These are phyloP conservation scores for Calameuta filiformis DNA, from an alignment of 2,888 invertebrate genomes.

Conservation along the genomic window DNA sequence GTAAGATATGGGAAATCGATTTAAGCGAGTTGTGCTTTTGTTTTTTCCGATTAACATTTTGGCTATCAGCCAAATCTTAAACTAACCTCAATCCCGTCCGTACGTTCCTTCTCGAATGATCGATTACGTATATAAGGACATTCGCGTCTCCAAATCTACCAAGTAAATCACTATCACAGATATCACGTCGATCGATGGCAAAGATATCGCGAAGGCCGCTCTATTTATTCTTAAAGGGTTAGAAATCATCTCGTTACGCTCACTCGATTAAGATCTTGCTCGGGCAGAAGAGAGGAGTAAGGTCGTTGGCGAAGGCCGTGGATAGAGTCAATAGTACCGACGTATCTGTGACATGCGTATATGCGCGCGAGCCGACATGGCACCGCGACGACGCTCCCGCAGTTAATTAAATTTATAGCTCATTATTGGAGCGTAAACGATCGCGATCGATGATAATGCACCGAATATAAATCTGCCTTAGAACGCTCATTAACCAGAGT, in stretches of 20 bases:
- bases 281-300: conserved; percentile 44
- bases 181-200: not conserved
- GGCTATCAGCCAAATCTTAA: not conserved
- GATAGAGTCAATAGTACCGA: conserved; percentile 1
- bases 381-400: conserved; percentile 10
- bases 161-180: too few relatives aligned
- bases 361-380: not conserved
- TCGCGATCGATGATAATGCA: conserved; percentile 49
- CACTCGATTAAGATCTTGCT: not conserved
- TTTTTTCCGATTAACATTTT: not conserved
- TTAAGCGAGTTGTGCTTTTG: not conserved
- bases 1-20: not conserved
- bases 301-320: conserved; percentile 45
- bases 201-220: not conserved
- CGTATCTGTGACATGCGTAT: not conserved
- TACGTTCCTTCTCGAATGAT: not conserved
- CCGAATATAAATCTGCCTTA: conserved; percentile 40
- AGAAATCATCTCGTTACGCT: not conserved
- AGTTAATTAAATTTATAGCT: conserved; percentile 57
- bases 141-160: not conserved
- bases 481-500: conserved; percentile 26
- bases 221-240: not conserved
- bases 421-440: conserved; percentile 48
- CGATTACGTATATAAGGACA: not conserved
- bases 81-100: not conserved